Conservation (phyloP, 1,140 invertebrate species). For the Tetranychus urticae region DNA sequence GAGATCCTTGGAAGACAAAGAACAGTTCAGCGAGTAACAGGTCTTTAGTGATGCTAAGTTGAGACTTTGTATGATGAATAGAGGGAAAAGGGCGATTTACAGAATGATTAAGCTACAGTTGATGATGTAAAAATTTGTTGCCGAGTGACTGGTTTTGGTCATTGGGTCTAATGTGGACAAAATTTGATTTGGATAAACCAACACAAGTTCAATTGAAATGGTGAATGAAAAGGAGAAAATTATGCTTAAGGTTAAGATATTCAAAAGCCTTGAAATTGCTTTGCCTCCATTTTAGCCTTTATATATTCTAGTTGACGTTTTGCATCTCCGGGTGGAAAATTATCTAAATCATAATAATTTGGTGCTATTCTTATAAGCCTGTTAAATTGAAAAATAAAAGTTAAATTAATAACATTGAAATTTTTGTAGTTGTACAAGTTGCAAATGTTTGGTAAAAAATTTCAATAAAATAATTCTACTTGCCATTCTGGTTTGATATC, state of each 20-base stretch:
- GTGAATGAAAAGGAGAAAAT: not conserved
- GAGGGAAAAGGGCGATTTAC: no score
- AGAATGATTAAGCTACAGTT: no score
- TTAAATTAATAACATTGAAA: slow-evolving; percentile 6
- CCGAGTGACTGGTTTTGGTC: no score
- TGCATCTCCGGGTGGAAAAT: slow-evolving; percentile 93
- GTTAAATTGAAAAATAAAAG: slow-evolving; percentile 8
- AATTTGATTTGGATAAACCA: no score
- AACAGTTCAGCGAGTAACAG: no score
- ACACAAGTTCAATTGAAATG: no score
- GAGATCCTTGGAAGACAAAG: no score
- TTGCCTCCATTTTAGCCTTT: slow-evolving; percentile 45
- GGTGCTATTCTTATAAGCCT: slow-evolving; percentile 88
- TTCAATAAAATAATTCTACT: slow-evolving; percentile 20
- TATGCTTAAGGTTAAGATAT: not conserved
- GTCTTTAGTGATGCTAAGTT: no score
- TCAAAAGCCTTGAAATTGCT: not conserved
- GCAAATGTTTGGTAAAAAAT: not conserved
- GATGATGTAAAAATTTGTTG: no score
- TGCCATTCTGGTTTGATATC: slow-evolving; percentile 83
- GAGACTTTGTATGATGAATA: no score
- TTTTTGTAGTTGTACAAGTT: no score
- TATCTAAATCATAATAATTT: slow-evolving; percentile 91
- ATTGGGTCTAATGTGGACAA: no score
- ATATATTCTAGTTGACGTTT: slow-evolving; percentile 69